Evolutionary conservation across 2,113 vertebrate species (phyloP), one percentile per base, ranked within the genome.

Genomic region (Acrocephalus arundinaceus): DNA sequence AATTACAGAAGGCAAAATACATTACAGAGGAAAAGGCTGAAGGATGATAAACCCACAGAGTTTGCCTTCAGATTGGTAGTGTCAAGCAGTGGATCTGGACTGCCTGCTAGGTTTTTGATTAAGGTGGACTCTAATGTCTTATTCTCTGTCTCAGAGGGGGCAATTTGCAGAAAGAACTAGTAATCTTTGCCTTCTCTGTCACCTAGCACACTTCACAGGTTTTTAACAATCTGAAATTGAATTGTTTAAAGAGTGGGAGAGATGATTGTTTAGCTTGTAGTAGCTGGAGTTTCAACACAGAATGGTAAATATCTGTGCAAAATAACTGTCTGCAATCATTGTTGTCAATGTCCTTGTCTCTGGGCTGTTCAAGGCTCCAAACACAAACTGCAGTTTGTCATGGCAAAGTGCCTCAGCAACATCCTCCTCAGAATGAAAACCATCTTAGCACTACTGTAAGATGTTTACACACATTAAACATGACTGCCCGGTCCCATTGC

Each of bases 81-180:
- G 61, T 21, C 43, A 62, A 71, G 46, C 19, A 75, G 15, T 17
- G 31, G n/a, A 41, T 37, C 54, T 59, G 62, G 35, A 65, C 39
- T 86, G 72, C 52, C 67, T 83, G 54, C 39, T 68, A 90, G 24
- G 21, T 62, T 86, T 85, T 83, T 61, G 59, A 92, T 88, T 90
- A 91, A 65, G 45, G 61, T 11, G 3, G 18, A 79, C 46, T 76
- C 30, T 73, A 61, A 76, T 24, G 27, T 57, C 59, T 80, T 63
- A 24, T 33, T 76, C 20, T 90, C 15, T 6, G 3, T 57, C 77
- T 93, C 57, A 37, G 58, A 77, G 59, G 55, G 27, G 31, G 8
- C 31, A 78, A 84, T 87, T 93, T 89, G 25, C 27, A 37, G 73
- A 58, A 55, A 89, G 35, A 66, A 70, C 8, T 21, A 46, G 24